Evolutionary conservation across 2,888 invertebrate genomes (phyloP).

Genomic region (Diplazon laetatorius): DNA sequence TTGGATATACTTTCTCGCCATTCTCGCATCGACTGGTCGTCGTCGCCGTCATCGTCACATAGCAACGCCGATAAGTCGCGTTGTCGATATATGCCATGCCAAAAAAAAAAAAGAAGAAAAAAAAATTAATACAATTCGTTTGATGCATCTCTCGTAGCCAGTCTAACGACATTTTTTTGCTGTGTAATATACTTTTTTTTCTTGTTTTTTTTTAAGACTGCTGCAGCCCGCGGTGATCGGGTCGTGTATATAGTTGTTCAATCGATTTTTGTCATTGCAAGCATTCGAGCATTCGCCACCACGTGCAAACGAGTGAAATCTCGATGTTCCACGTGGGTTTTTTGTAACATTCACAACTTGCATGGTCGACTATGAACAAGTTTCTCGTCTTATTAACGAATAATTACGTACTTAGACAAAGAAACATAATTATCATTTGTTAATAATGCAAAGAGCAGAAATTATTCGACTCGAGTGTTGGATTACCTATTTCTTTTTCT

Average conservation of each 20-base stretch:
- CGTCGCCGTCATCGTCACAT: background rate
- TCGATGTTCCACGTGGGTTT: conserved; percentile 8
- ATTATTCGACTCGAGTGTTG: too few species aligned
- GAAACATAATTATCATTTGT: too few species aligned
- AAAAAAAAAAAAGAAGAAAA: conserved; percentile 2
- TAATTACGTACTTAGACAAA: background rate
- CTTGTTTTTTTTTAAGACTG: background rate
- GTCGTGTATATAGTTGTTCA: background rate
- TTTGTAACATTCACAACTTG: conserved; percentile 6
- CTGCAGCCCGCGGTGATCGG: background rate
- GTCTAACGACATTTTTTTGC: conserved; percentile 29
- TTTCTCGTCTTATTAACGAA: background rate
- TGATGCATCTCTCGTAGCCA: conserved; percentile 19
- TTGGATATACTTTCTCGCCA: conserved; percentile 46
- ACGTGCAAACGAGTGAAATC: conserved; percentile 31
- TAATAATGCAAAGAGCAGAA: too few species aligned
- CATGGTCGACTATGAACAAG: background rate
- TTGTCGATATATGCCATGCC: background rate
- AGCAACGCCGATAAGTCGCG: background rate
- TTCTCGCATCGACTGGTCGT: conserved; percentile 7
- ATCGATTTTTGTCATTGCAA: conserved; percentile 5
- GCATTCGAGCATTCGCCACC: background rate
- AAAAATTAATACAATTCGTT: conserved; percentile 34
- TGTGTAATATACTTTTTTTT: background rate
- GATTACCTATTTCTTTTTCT: too few species aligned